Evolutionary conservation across 2,113 vertebrate genomes (phyloP), one percentile per base, ranked within the genome.

Genomic region (Acanthisitta chloris): DNA sequence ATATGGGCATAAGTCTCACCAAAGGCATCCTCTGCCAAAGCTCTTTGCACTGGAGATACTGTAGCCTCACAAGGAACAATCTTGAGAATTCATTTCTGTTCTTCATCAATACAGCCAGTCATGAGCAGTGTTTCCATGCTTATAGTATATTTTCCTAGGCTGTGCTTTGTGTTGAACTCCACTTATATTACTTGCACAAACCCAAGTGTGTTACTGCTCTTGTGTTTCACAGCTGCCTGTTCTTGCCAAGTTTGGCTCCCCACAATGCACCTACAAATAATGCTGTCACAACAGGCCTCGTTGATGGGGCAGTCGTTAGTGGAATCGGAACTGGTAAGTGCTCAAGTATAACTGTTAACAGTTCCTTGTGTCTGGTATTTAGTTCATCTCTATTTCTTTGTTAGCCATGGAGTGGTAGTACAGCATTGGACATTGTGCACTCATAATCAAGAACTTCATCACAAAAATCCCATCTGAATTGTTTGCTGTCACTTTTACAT

Each of bases 191-290:
- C 23, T 87, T 67, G 16, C 6, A 18, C 67, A 24, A 82, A 43
- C 46, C 61, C 40, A 21, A 17, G 10, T 46, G 10, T 74, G 17
- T 55, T 74, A 14, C 64, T 84, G 58, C 5, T 95, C 55, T 91
- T 79, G 90, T 95, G 33, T 87, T 87, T 88, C 46, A 88, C 95
- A 99, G 99, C 77, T 99, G 99, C 93, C 97, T 99, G 86, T 99
- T 99, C 94, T 97, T 99, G 94, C 99, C 99, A 84, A 99, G 99
- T 88, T 97, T 99, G 97, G 99, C 99, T 57, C 99, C 99, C 43
- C 99, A 99, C 92, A 99, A 99, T 21, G 99, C 98, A 8, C 98
- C 99, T 38, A 98, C 98, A 86, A 99, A 98, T 93, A 99, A 99
- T 82, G 97, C 98, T 31, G 99, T 98, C 61, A 97, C 98, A 38